Conservation (phyloP, 2,797 vertebrate species). For the Eulemur mongoz region DNA sequence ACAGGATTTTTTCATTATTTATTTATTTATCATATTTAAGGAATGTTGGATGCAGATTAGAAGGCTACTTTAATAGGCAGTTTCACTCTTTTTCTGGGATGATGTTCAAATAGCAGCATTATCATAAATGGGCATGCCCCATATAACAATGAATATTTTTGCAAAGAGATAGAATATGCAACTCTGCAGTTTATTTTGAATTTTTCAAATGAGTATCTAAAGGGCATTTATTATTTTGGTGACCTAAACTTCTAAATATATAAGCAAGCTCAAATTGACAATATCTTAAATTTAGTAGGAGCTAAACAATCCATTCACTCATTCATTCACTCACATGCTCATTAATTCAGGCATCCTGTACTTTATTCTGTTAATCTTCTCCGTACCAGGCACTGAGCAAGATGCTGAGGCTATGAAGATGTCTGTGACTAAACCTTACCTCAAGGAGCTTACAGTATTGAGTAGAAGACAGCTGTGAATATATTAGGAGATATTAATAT, state of each 20-base stretch:
- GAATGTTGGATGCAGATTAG: constrained; percentile 41
- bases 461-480: background rate
- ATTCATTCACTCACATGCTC: background rate
- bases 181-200: constrained; percentile 29
- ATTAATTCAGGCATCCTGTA: background rate
- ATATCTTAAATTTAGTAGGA: background rate
- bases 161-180: constrained; percentile 52
- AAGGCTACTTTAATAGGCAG: constrained; percentile 43
- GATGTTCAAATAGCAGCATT: constrained; percentile 72
- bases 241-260: constrained; percentile 17
- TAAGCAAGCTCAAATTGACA: background rate
- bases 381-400: background rate
- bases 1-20: background rate
- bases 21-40: constrained; percentile 26
- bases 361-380: background rate
- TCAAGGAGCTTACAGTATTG: background rate
- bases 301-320: background rate
- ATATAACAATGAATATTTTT: constrained; percentile 67
- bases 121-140: constrained; percentile 71
- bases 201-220: constrained; percentile 26
- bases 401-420: background rate
- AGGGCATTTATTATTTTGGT: constrained; percentile 22
- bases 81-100: background rate
- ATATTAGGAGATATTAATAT: background rate
- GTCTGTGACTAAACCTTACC: background rate